phyloP scores from a whole-genome alignment of 2,113 vertebrate species.

The Ancistrus triradiatus region DNA sequence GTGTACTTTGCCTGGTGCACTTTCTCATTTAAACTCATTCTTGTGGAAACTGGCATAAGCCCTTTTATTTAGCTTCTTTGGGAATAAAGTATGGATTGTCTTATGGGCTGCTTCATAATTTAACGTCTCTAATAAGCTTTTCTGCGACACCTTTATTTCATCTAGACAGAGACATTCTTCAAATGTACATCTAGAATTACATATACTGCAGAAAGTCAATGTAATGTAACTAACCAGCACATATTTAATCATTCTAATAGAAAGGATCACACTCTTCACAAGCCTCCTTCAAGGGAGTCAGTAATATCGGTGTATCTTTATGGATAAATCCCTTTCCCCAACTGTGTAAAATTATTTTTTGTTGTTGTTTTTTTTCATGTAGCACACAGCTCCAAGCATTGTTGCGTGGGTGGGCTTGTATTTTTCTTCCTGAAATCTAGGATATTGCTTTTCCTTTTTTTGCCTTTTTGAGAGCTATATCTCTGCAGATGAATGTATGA shows the following conservation, averaged over 20 bases:
- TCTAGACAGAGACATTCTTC: not conserved
- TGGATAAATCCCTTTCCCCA: slow-evolving; percentile 51
- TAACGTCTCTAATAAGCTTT: slow-evolving; percentile 9
- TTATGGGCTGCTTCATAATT: not conserved
- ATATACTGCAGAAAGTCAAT: not conserved
- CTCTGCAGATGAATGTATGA: slow-evolving; percentile 43
- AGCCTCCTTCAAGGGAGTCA: slow-evolving; percentile 75
- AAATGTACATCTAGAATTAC: not conserved
- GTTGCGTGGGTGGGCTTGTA: slow-evolving; percentile 41
- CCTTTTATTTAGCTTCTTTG: slow-evolving; percentile 5
- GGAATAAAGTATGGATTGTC: too few relatives aligned
- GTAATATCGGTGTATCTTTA: slow-evolving; percentile 74
- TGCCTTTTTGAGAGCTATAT: slow-evolving; percentile 48
- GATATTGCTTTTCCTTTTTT: slow-evolving; percentile 28
- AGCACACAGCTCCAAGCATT: slow-evolving; percentile 38
- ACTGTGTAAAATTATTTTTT: slow-evolving; percentile 40
- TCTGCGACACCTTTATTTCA: not conserved
- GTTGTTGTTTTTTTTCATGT: slow-evolving; percentile 17
- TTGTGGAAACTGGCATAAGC: not conserved
- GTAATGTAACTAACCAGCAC: too few relatives aligned
- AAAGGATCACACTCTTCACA: slow-evolving; percentile 78
- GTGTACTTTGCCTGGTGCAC: slow-evolving; percentile 13
- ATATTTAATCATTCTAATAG: too few relatives aligned
- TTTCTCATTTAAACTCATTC: slow-evolving; percentile 9
- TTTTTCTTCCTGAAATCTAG: slow-evolving; percentile 35